Evolutionary conservation across 2,888 invertebrate genomes (phyloP).

Genomic region (Drosophila macrospina): DNA sequence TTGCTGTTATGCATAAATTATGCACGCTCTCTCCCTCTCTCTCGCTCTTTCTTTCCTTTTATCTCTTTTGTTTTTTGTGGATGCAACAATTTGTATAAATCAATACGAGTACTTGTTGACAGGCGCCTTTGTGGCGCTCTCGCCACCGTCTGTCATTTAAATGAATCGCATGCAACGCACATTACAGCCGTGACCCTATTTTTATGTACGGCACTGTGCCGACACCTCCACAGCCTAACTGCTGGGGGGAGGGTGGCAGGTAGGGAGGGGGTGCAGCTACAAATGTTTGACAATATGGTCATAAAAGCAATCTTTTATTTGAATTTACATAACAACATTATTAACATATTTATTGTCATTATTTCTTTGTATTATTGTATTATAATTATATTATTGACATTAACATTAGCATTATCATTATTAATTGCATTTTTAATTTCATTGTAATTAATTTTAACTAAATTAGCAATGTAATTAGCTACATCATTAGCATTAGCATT

Average conservation of each 20-base stretch:
- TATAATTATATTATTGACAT: not conserved
- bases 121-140: conserved; percentile 45
- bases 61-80: conserved; percentile 18
- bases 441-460: not conserved
- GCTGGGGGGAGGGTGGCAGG: not conserved
- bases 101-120: conserved; percentile 69
- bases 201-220: conserved; percentile 68
- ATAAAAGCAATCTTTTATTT: not conserved
- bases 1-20: conserved; percentile 63
- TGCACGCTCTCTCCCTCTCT: conserved; percentile 20
- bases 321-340: not conserved
- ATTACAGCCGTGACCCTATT: conserved; percentile 63
- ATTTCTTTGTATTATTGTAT: too few relatives aligned
- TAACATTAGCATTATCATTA: not conserved
- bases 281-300: conserved; percentile 9
- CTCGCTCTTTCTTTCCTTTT: conserved; percentile 5
- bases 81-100: conserved; percentile 71
- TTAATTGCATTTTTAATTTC: too few relatives aligned
- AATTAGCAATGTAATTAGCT: too few relatives aligned
- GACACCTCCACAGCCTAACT: conserved; percentile 11
- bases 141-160: conserved; percentile 29
- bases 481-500: not conserved
- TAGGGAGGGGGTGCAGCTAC: not conserved
- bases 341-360: not conserved
- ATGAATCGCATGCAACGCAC: conserved; percentile 39